These are phyloP conservation scores for Rotaria socialis DNA, from an alignment of 2,888 invertebrate species.

Conservation along the genomic window DNA sequence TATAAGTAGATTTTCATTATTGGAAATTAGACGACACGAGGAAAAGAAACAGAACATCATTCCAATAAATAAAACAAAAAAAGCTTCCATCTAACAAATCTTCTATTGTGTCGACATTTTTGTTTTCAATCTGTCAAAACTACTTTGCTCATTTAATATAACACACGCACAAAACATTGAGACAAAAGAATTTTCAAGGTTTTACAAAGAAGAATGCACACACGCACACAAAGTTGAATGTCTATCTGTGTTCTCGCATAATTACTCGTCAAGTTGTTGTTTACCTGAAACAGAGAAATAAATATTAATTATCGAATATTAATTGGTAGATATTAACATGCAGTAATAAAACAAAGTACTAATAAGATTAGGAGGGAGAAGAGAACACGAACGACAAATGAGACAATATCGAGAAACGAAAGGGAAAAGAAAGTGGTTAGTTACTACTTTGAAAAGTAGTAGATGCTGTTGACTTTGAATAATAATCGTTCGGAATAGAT, in stretches of 20 bases:
- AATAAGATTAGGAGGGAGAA: not conserved
- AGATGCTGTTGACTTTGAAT: not conserved
- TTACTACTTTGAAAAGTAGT: constrained; percentile 22
- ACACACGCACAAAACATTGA: not conserved
- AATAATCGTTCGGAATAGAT: not conserved
- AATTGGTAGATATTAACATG: not conserved
- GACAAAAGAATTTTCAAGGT: not conserved
- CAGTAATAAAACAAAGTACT: not conserved
- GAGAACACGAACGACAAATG: not conserved
- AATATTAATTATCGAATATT: not conserved
- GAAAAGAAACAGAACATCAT: not conserved
- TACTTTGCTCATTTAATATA: not conserved
- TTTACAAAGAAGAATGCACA: not conserved
- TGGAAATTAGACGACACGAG: not conserved
- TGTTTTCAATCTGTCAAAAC: not conserved
- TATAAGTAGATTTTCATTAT: not conserved
- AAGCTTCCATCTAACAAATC: not conserved
- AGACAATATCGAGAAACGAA: not conserved
- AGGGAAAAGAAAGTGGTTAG: not conserved
- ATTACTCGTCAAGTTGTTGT: constrained; percentile 8
- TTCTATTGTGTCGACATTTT: not conserved
- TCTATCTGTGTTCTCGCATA: not conserved
- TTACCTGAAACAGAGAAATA: constrained; percentile 28
- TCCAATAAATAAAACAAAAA: not conserved
- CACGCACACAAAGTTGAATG: not conserved